Base-by-base conservation (phyloP, 2,797 vertebrate genomes). In the Atherinosoma microstoma region DNA sequence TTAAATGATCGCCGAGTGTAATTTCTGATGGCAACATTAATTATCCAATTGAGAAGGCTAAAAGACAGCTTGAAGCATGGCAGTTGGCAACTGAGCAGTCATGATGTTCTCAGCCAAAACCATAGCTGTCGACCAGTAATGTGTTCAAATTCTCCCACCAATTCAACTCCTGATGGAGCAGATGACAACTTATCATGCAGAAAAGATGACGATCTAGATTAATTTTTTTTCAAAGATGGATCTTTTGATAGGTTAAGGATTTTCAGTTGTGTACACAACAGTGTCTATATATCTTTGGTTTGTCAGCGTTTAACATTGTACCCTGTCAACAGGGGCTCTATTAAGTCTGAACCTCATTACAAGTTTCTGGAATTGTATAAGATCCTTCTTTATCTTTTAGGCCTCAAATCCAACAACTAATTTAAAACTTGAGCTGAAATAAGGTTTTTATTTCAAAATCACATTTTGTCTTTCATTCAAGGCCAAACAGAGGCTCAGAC, bases 1-100 rank as follows among this genome's bases (percentile, higher is more conserved):
- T 38, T 51, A 56, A 81, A 75, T 76, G n/a, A 22, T 47, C 61
- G 29, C 73, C 74, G 64, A 65, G 36, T 77, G 51, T 75, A 59
- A 75, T 79, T 62, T 73, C 42, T 70, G 35, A 74, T 58, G 58
- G 59, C 53, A 70, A 75, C 61, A 77, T 77, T 79, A 83, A 84
- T 67, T 58, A 36, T 59, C 71, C 63, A 59, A 75, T 78, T 83
- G 76, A 67, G 56, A 24, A 63, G 59, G 72, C 62, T 76, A 62
- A 56, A 78, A 63, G 74, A 51, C 49, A n/a, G 73, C 67, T 73
- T 75, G 47, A 78, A 75, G 56, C 60, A 47, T 38, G 67, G 75
- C 58, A 59, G 76, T 58, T 80, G 75, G 76, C 49, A 30, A 49
- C 65, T 67, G 78, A 82, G 76, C 69, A 47, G 51, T 67, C 67